A percentile compares a stretch with the other conserved stretches of the same genome.
Evolutionary conservation across 2,113 vertebrate species (phyloP).

Genomic region (Erythrolamprus reginae): DNA sequence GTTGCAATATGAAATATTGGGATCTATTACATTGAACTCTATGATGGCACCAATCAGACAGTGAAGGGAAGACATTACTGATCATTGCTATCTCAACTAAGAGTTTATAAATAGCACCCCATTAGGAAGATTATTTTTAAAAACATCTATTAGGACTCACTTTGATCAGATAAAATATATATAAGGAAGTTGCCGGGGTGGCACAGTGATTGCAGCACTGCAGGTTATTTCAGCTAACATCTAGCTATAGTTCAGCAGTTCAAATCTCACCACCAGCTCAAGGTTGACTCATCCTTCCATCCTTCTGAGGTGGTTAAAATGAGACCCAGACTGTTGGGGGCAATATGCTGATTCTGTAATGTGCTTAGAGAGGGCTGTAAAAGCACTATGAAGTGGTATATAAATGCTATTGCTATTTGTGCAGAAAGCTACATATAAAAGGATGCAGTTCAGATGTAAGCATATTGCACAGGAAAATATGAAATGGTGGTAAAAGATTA

Average conservation of each 20-base stretch:
- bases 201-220: too few relatives aligned
- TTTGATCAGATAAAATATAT: neutral
- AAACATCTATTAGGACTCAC: neutral
- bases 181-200: neutral
- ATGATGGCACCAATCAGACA: neutral
- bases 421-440: neutral
- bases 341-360: too few relatives aligned
- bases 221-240: too few relatives aligned
- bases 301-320: too few relatives aligned
- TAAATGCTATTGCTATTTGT: too few relatives aligned
- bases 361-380: too few relatives aligned
- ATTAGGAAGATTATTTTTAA: neutral
- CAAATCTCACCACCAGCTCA: too few relatives aligned
- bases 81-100: neutral
- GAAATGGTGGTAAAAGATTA: neutral
- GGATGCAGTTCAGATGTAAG: neutral
- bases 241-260: too few relatives aligned
- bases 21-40: neutral
- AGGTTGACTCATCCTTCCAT: too few relatives aligned
- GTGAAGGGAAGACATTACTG: neutral
- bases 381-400: too few relatives aligned
- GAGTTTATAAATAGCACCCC: neutral
- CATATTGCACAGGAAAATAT: neutral
- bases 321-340: too few relatives aligned
- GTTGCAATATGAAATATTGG: neutral